Percentiles rank a stretch among this genome's conserved stretches.
These are phyloP conservation scores for Erebia aethiops DNA, from an alignment of 2,888 invertebrate species.

Conservation along the genomic window DNA sequence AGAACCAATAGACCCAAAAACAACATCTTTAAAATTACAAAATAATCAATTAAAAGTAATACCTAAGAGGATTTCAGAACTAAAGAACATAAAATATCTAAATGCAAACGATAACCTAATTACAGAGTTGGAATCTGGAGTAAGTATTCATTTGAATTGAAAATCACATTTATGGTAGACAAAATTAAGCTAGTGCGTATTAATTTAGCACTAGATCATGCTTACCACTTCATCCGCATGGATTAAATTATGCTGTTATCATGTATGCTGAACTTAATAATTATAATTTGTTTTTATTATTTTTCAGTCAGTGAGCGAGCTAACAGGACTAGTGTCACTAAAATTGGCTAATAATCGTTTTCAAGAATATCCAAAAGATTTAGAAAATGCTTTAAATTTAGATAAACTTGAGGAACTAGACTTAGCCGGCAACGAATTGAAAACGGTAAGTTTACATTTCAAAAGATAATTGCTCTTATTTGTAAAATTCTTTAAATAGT, in stretches of 20 bases:
- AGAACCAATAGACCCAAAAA: conserved; percentile 59
- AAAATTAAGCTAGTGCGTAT: conserved; percentile 53
- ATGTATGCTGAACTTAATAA: neutral
- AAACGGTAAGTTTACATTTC: conserved; percentile 57
- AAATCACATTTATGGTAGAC: too few species aligned
- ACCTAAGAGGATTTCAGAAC: conserved; percentile 62
- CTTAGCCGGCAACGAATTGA: conserved; percentile 76
- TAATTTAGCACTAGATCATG: neutral
- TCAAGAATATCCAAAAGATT: conserved; percentile 70
- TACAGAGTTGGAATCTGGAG: conserved; percentile 64
- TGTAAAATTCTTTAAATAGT: too few species aligned
- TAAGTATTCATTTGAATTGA: conserved; percentile 50
- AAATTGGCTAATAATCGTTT: conserved; percentile 72
- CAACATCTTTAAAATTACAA: conserved; percentile 66
- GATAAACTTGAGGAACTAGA: conserved; percentile 71
- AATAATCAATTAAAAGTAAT: conserved; percentile 71
- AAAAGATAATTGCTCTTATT: too few species aligned
- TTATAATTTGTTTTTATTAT: conserved; percentile 28
- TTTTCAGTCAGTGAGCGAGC: conserved; percentile 74
- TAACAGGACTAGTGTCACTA: conserved; percentile 61
- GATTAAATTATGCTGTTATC: too few species aligned
- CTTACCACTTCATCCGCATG: neutral
- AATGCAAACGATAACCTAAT: conserved; percentile 68
- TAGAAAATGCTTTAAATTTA: conserved; percentile 66
- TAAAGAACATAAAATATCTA: conserved; percentile 65